Evolutionary conservation across 1,140 invertebrate genomes (phyloP), one percentile per base, ranked within the genome.

Genomic region (Drosophila suzukii): DNA sequence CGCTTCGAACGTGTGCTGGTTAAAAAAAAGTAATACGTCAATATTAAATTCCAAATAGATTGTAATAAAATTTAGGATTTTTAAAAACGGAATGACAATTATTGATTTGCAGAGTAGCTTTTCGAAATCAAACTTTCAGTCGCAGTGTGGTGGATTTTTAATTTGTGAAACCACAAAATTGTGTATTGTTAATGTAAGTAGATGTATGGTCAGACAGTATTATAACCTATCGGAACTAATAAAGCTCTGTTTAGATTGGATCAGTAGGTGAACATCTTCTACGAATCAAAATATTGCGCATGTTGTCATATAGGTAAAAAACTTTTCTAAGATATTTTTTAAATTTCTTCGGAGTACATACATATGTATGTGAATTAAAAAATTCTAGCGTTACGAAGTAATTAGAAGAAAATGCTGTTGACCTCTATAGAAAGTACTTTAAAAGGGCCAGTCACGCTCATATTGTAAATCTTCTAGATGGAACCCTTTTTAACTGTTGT

Each of bases 1-100:
- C 91, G 86, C 51, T 92, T 92, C 6, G 83, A 83, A 8, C 91
- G 90, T 4, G 78, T 58, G 56, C 91, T 91, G 50, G n/a, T 44
- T 15, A 12, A 39, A 56, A 53, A 53, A 0, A 1, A 5, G 17
- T 32, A 58, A 32, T 8, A 1, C n/a, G 30, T 32, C n/a, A 24
- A n/a, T 8, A 13, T 36, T 36, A 12, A 36, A 20, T 36, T 36
- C 32, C 32, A 17, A 53, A 36, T 32, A 15, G 13, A 46, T 17
- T 20, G 27, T 11, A 6, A 12, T 1, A 2, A 10, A 58, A 58
- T 58, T 58, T 58, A 20, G 27, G 27, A 44, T 53, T 53, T 53
- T 49, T n/a, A 51, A 3, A 34, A 51, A 15, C 10, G 32, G 49
- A 51, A 32, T 8, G 8, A n/a, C 8, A 6, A 51, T n/a, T 51